These are phyloP conservation scores for Polymixis lichenea DNA, from an alignment of 2,888 invertebrate genomes.

Conservation along the genomic window DNA sequence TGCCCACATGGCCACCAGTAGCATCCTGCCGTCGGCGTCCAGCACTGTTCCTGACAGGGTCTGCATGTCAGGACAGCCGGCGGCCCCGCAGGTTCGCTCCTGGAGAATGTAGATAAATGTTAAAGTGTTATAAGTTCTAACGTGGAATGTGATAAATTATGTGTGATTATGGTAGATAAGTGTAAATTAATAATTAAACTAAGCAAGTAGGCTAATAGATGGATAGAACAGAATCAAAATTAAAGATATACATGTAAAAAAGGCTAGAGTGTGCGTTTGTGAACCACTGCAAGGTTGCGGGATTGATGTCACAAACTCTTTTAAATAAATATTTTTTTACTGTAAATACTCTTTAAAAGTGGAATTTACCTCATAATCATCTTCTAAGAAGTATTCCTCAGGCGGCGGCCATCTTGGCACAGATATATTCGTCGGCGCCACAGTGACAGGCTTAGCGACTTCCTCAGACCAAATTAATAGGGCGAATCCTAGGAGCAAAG, in stretches of 20 bases:
- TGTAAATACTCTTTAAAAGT: neutral
- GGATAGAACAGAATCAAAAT: no score
- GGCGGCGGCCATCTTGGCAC: conserved; percentile 83
- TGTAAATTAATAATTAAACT: no score
- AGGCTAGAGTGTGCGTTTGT: no score
- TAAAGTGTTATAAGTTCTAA: neutral
- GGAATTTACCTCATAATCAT: conserved; percentile 88
- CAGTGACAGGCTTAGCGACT: conserved; percentile 84
- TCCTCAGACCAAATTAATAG: conserved; percentile 89
- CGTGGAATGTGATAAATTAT: neutral
- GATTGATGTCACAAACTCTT: neutral
- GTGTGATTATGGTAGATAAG: neutral
- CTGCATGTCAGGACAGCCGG: conserved; percentile 85
- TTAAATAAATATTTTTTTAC: neutral
- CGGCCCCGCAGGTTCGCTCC: conserved; percentile 83
- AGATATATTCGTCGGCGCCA: conserved; percentile 79
- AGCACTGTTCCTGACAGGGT: conserved; percentile 79
- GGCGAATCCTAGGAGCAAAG: conserved; percentile 83
- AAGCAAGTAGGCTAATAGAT: no score
- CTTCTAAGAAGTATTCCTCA: conserved; percentile 90
- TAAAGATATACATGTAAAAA: no score
- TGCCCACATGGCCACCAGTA: conserved; percentile 83
- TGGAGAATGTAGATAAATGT: conserved; percentile 63
- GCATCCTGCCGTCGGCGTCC: conserved; percentile 79
- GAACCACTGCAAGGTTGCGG: neutral